A percentile compares a stretch with the other conserved stretches of the same genome.
These are phyloP conservation scores for Tribolium castaneum DNA, from an alignment of 1,140 invertebrate species.

Conservation along the genomic window DNA sequence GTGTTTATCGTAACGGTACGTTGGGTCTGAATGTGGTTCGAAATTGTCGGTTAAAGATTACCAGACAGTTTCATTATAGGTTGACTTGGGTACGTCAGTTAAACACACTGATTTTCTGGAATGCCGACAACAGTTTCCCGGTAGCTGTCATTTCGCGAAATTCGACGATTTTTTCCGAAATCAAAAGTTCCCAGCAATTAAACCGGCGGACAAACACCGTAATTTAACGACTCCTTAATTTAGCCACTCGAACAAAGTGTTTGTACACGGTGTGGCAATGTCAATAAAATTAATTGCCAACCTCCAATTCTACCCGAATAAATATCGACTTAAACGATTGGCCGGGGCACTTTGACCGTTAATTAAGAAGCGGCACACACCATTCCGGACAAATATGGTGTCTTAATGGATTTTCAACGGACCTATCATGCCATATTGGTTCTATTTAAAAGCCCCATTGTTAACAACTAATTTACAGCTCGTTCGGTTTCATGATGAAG, in stretches of 20 bases:
- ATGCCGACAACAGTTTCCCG: slow-evolving; percentile 23
- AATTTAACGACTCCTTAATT: slow-evolving; percentile 8
- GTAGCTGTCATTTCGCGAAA: background rate
- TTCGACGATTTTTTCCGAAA: background rate
- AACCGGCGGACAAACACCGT: background rate
- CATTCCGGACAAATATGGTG: slow-evolving; percentile 35
- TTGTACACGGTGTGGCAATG: slow-evolving; percentile 24
- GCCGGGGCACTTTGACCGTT: background rate
- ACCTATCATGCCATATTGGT: slow-evolving; percentile 37
- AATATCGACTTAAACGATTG: slow-evolving; percentile 12
- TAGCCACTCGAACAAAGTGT: slow-evolving; percentile 14
- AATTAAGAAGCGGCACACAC: slow-evolving; percentile 19
- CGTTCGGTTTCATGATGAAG: slow-evolving; percentile 24
- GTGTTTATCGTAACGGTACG: slow-evolving; percentile 39
- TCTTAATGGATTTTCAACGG: slow-evolving; percentile 38
- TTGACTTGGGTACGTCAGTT: slow-evolving; percentile 38
- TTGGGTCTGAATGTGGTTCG: slow-evolving; percentile 40
- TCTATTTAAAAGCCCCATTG: slow-evolving; percentile 41
- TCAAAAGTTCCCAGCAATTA: background rate
- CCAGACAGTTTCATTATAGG: slow-evolving; percentile 47
- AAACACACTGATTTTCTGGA: slow-evolving; percentile 44
- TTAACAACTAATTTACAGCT: slow-evolving; percentile 36
- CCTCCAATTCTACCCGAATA: slow-evolving; percentile 18
- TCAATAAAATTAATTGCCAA: slow-evolving; percentile 33
- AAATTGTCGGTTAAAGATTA: slow-evolving; percentile 44